Evolutionary conservation across 2,888 invertebrate species (phyloP).

Genomic region (Cryptocheilus praepositus): DNA sequence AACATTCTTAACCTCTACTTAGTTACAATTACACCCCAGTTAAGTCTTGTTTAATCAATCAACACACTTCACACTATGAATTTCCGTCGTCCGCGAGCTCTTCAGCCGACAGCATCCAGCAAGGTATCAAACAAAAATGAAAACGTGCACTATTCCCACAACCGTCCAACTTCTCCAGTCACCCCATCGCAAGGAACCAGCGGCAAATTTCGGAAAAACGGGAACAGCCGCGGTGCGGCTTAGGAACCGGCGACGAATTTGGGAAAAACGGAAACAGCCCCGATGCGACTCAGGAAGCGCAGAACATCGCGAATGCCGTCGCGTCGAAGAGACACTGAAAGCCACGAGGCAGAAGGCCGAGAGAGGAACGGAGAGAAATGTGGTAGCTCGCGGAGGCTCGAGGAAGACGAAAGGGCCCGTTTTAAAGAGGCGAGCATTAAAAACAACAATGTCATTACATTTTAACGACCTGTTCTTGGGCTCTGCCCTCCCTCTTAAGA

Average conservation of each 20-base stretch:
- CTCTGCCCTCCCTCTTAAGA: slow-evolving; percentile 61
- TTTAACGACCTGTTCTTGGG: slow-evolving; percentile 70
- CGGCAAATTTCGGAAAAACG: slow-evolving; percentile 19
- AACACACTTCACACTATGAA: too few species aligned
- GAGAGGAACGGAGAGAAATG: slow-evolving; percentile 32
- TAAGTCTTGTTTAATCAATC: too few species aligned
- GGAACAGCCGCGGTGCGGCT: neutral
- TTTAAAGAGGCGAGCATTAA: slow-evolving; percentile 69
- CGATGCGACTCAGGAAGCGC: neutral
- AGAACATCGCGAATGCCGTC: slow-evolving; percentile 6
- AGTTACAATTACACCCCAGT: too few species aligned
- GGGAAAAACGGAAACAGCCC: slow-evolving; percentile 12
- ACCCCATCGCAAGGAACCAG: too few species aligned
- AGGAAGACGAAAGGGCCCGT: slow-evolving; percentile 73
- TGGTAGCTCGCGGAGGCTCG: slow-evolving; percentile 68
- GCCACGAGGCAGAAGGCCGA: too few species aligned
- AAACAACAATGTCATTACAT: slow-evolving; percentile 72
- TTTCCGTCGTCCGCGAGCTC: too few species aligned
- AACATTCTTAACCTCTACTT: too few species aligned
- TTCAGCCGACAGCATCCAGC: too few species aligned
- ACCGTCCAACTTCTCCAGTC: too few species aligned
- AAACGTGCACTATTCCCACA: too few species aligned
- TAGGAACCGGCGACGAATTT: neutral
- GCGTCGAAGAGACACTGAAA: slow-evolving; percentile 25
- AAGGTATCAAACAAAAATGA: too few species aligned